phyloP scores from a whole-genome alignment of 2,888 invertebrate genomes.

The Folsomia manolachei region DNA sequence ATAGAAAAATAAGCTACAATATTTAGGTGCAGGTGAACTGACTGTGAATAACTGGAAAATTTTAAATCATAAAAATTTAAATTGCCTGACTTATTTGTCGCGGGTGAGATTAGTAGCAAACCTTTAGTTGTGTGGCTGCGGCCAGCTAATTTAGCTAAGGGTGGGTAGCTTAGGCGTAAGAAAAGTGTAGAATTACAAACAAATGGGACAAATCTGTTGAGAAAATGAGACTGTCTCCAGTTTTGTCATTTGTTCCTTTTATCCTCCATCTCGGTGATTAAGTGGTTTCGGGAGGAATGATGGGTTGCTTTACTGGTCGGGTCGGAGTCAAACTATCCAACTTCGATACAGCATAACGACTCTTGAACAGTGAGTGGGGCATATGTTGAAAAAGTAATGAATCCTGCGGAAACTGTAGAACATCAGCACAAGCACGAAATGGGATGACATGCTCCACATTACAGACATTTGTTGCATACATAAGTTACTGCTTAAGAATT shows the following conservation, averaged over 20 bases:
- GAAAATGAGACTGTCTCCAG: slow-evolving; percentile 30
- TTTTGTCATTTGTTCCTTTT: not conserved
- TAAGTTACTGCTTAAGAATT: too few relatives aligned
- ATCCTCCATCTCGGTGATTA: not conserved
- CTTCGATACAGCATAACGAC: not conserved
- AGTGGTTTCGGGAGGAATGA: not conserved
- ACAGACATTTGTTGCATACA: not conserved
- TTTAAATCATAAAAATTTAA: not conserved
- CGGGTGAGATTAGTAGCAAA: not conserved
- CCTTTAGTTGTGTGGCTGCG: not conserved
- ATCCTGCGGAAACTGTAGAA: not conserved
- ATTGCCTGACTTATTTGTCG: not conserved
- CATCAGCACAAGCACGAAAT: too few relatives aligned
- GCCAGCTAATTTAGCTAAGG: too few relatives aligned
- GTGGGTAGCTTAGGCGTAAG: too few relatives aligned
- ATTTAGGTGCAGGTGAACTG: too few relatives aligned
- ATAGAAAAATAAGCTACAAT: too few relatives aligned
- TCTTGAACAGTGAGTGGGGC: not conserved
- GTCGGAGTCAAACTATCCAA: too few relatives aligned
- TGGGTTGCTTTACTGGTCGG: not conserved
- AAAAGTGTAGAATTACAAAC: slow-evolving; percentile 24
- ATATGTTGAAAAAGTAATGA: not conserved
- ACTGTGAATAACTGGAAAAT: not conserved
- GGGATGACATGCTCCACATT: not conserved
- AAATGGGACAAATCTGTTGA: slow-evolving; percentile 37